Evolutionary conservation across 2,797 vertebrate species (phyloP), one percentile per base, ranked within the genome.

Genomic region (Brachyalestes nurse): DNA sequence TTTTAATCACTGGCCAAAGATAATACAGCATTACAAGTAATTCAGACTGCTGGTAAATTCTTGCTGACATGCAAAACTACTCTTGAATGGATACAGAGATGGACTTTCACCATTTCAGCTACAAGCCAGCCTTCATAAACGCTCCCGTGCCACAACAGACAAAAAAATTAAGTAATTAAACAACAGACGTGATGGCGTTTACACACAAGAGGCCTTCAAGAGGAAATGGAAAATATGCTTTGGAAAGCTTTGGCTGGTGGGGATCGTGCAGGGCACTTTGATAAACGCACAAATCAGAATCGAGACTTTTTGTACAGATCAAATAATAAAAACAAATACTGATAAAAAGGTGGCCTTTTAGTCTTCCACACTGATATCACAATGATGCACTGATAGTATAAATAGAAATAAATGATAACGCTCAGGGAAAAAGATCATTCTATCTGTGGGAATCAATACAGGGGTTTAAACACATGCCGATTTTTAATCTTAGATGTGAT

Each of bases 301-400:
- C 13, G 71, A 83, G 82, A 87, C 79, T 28, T 47, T 40, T 19
- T 51, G 28, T 83, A 81, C 34, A 85, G 84, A 62, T 60, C 7
- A 89, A 85, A 86, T 72, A 77, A 84, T 34, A 88, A 82, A 77
- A 81, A 87, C n/a, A 82, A 88, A 90, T 82, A 89, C 85, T 83
- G 81, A 67, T 84, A 86, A 75, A n/a, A 71, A 82, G 81, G 86
- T 82, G 77, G 86, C 86, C 86, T 77, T 49, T 75, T 76, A 34
- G 85, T 83, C 47, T 81, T 88, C 90, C 84, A 89, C 88, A 88
- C 84, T 79, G 85, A 88, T 79, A 88, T 75, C 77, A 87, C 58
- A 70, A 84, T 78, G 83, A 88, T 85, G 9, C 49, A 72, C 66
- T 49, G 6, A 38, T 21, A 51, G 23, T 77, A 78, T 17, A 47